phyloP scores from a whole-genome alignment of 2,888 invertebrate genomes.

The Diplazon laetatorius region DNA sequence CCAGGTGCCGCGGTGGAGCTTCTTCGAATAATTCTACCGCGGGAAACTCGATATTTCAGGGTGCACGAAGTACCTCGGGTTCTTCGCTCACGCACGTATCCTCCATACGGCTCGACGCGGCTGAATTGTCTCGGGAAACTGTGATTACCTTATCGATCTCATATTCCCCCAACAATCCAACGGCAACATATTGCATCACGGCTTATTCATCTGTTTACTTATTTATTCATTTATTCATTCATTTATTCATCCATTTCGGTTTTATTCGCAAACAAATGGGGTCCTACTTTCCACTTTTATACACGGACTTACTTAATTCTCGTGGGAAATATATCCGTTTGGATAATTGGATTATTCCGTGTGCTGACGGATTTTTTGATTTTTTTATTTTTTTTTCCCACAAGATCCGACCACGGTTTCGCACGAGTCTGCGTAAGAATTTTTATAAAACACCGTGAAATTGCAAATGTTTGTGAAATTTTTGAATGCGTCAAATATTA shows the following conservation, averaged over 20 bases:
- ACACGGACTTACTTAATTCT: not conserved
- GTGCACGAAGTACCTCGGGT: conserved; percentile 2
- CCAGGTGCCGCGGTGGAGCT: conserved; percentile 20
- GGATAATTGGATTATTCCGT: not conserved
- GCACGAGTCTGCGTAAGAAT: too few relatives aligned
- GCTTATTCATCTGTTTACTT: not conserved
- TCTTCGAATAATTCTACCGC: conserved; percentile 40
- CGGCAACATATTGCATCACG: not conserved
- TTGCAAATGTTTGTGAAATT: too few relatives aligned
- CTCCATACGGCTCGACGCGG: conserved; percentile 41
- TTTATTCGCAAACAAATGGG: not conserved
- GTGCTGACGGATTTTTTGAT: not conserved
- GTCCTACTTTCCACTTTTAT: not conserved
- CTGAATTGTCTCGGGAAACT: conserved; percentile 46
- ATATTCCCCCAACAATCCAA: conserved; percentile 3
- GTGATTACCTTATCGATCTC: conserved; percentile 54
- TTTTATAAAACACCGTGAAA: too few relatives aligned
- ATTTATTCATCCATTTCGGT: not conserved
- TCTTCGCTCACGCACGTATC: conserved; percentile 35
- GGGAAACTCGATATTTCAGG: conserved; percentile 51
- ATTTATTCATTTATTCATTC: too few relatives aligned
- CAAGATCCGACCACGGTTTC: too few relatives aligned
- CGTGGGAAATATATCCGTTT: not conserved
- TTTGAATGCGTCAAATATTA: too few relatives aligned
- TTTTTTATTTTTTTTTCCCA: too few relatives aligned